phyloP scores from a whole-genome alignment of 2,888 invertebrate species.

The Acrobasis consociella region DNA sequence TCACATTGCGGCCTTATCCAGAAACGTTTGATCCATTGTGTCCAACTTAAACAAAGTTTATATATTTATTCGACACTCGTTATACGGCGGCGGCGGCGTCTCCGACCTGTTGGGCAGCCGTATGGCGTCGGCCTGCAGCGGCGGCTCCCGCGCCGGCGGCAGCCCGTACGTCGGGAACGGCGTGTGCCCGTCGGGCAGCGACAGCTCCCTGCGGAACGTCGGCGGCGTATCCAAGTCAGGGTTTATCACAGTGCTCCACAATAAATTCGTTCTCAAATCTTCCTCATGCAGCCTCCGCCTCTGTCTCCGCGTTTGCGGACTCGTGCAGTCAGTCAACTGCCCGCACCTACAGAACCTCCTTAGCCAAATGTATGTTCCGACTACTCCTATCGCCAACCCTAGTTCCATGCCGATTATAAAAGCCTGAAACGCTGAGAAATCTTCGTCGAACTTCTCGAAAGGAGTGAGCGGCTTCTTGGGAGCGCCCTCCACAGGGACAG shows the following conservation, averaged over 20 bases:
- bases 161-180: constrained; percentile 54
- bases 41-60: constrained; percentile 27
- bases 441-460: constrained; percentile 65
- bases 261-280: constrained; percentile 66
- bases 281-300: constrained; percentile 51
- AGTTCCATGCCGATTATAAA: constrained; percentile 71
- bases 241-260: constrained; percentile 64
- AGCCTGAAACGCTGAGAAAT: constrained; percentile 72
- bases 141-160: constrained; percentile 49
- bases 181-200: constrained; percentile 56
- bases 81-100: constrained; percentile 76
- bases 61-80: constrained; percentile 63
- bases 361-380: constrained; percentile 73
- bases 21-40: neutral
- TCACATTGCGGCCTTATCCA: no score
- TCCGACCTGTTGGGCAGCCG: constrained; percentile 59
- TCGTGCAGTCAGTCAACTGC: constrained; percentile 45
- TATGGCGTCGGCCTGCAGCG: constrained; percentile 58
- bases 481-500: constrained; percentile 33
- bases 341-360: constrained; percentile 60
- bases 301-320: constrained; percentile 50
- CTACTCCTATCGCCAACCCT: constrained; percentile 69
- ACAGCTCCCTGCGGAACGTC: constrained; percentile 56
- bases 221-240: constrained; percentile 73
- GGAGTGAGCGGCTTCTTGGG: constrained; percentile 53